Conservation (phyloP, 1,140 invertebrate genomes). For the Eufriesea mexicana region DNA sequence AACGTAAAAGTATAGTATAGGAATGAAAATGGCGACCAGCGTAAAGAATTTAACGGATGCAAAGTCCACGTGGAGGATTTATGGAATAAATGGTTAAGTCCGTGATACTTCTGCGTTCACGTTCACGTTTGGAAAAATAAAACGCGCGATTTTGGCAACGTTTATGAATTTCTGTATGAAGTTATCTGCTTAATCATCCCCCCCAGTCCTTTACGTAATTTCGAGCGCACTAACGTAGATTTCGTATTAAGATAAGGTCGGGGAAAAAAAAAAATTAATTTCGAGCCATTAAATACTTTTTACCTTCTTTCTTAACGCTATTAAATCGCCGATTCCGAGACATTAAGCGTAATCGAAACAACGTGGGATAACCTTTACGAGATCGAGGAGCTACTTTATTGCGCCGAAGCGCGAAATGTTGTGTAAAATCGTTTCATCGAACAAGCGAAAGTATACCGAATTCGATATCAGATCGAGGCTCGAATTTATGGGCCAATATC, state of each 20-base stretch:
- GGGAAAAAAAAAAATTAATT: background rate
- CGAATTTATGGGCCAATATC: background rate
- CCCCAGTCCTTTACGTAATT: background rate
- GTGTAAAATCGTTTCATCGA: background rate
- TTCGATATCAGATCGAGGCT: background rate
- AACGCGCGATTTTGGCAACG: background rate
- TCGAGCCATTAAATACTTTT: background rate
- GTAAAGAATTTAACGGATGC: background rate
- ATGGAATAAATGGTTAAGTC: background rate
- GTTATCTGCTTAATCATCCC: background rate
- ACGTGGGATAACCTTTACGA: background rate
- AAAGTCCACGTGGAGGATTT: too few species aligned
- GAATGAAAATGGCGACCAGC: too few species aligned
- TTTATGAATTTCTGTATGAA: background rate
- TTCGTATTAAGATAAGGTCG: background rate
- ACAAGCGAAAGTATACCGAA: background rate
- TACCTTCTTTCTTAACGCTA: background rate
- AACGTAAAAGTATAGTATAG: too few species aligned
- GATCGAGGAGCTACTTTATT: constrained; percentile 2
- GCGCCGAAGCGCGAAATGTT: background rate
- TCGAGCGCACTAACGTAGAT: background rate
- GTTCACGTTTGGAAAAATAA: background rate
- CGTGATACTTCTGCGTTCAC: background rate
- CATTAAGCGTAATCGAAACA: background rate
- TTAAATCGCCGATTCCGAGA: background rate